Base-by-base conservation (phyloP, 1,140 invertebrate genomes). In the Tachypleus tridentatus region DNA sequence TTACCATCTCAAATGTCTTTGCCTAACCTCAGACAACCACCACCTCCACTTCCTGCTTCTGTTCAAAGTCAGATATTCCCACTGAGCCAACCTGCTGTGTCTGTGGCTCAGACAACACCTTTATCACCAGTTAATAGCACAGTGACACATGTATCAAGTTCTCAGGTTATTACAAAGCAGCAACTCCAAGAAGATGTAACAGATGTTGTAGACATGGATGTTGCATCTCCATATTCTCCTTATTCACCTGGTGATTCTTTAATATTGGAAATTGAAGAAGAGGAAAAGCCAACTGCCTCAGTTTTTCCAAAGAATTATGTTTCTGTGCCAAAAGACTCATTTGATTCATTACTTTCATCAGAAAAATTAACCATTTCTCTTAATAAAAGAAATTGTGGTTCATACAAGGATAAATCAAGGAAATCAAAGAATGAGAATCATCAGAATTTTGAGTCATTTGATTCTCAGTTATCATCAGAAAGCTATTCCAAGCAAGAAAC, bases 121-220 rank as follows among this genome's bases (percentile, higher is more conserved):
- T 29, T 29, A 29, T 29, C 29, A 29, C 29, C 29, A 29, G n/a
- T n/a, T n/a, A n/a, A n/a, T n/a, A 29, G 56, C n/a, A 10, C n/a
- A 29, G 4, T 57, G 9, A 5, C 56, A 6, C 8, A 5, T 57
- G 8, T 57, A 57, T 5, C 56, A 57, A 11, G 10, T 57, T 11
- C 4, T 57, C 47, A 10, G 47, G 47, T 29, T 29, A 29, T 29
- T 8, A 9, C 47, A 9, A 29, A 29, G 29, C 29, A 29, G 29
- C 29, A 29, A 29, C 29, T 29, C 29, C 29, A 29, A 29, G 7
- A 51, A 51, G 76, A 79, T 67, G 72, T 73, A n/a, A 76, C 72
- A 53, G 77, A 79, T 62, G 75, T 78, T 10, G 74, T 85, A 51
- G 86, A 87, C 70, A 85, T 84, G 81, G 88, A 82, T 80, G 70